Evolutionary conservation across 2,797 vertebrate genomes (phyloP).

Genomic region (Poeciliopsis gracilis): DNA sequence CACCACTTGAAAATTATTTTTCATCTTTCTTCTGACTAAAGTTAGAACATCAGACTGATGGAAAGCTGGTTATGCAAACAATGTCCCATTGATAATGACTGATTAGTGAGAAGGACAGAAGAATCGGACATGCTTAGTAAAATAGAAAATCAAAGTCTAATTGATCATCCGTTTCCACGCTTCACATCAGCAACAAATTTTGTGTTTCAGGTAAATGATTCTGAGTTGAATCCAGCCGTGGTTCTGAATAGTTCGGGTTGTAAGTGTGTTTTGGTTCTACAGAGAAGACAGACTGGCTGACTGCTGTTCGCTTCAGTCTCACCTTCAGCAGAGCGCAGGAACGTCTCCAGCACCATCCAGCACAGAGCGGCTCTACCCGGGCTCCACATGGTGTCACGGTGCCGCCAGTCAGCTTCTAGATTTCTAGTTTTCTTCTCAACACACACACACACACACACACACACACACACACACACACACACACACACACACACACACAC

Average conservation of each 20-base stretch:
- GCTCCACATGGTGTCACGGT: constrained; percentile 68
- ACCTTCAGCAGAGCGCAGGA: constrained; percentile 69
- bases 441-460: background rate
- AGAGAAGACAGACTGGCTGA: background rate
- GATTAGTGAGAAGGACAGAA: background rate
- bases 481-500: background rate
- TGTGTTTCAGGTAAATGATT: background rate
- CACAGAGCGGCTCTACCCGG: constrained; percentile 58
- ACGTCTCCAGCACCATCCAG: constrained; percentile 66
- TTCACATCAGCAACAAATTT: background rate
- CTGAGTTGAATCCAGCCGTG: background rate
- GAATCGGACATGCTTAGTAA: background rate
- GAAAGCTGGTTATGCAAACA: background rate
- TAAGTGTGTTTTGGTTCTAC: background rate
- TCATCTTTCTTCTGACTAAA: background rate
- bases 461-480: background rate
- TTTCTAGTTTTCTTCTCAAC: background rate
- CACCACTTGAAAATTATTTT: background rate
- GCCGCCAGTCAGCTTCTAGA: background rate
- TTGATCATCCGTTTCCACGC: background rate
- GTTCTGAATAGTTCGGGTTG: background rate
- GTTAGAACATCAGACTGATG: background rate
- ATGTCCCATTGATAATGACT: background rate
- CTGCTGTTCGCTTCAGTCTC: background rate
- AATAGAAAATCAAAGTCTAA: background rate